Evolutionary conservation across 2,797 vertebrate species (phyloP), one percentile per base, ranked within the genome.

Genomic region (Argya squamiceps): DNA sequence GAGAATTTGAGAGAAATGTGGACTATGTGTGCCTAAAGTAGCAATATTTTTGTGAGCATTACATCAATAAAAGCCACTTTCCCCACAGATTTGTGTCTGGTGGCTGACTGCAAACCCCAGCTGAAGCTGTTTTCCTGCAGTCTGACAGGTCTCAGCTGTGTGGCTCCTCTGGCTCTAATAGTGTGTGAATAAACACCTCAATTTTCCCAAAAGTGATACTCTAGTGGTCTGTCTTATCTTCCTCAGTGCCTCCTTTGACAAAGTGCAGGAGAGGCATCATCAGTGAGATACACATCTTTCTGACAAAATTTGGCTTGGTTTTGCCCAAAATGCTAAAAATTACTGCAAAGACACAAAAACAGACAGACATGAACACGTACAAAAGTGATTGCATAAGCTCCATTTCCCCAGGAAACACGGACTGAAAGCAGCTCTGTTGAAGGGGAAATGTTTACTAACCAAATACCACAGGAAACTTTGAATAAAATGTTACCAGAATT

Each of bases 401-500:
- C 27, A 41, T 88, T 96, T 97, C 95, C 94, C 89, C 89, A 90
- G 93, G 83, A 97, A 96, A 73, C n/a, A 75, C 37, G 69, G 84
- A 20, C 65, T 96, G 93, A 96, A 94, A 93, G 82, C 53, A 85
- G 37, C 34, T 89, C 75, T 91, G 75, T 92, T 87, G 68, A 87
- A 86, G 86, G 46, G 88, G 65, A 88, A 93, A 80, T 1, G 0
- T 94, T 96, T 91, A 85, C 84, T 75, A 83, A 93, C 81, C 75
- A 88, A 96, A 94, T 77, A 92, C 77, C 55, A 70, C 87, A 91
- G 92, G 93, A 95, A 95, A 92, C 53, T 70, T 74, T 92, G 80
- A 93, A 84, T 82, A 92, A 95, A 84, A 53, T 70, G 10, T 75
- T 92, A 60, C 75, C 71, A 68, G 63, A 62, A 26, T 74, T 88